Evolutionary conservation across 2,888 invertebrate species (phyloP), one percentile per base, ranked within the genome.

Genomic region (Drosophila limbata): DNA sequence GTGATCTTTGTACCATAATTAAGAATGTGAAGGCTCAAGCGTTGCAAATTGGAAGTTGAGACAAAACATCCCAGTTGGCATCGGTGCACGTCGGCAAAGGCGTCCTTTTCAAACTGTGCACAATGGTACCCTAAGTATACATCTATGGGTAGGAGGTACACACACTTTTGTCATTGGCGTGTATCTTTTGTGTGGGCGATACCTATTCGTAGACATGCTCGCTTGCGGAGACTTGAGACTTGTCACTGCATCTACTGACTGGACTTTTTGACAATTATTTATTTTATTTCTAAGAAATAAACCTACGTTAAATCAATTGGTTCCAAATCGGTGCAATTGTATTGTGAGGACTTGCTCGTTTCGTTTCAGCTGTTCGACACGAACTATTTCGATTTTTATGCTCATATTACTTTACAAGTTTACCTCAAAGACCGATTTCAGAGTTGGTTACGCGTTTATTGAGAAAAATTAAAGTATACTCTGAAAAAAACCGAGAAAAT

Each of bases 301-400:
- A 83, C 59, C 39, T 56, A 63, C 59, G 69, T 53, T 73, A 70
- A 90, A 89, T 90, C 87, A 76, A 89, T 89, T 89, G 56, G 90
- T 90, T 89, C 81, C 89, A 77, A 85, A 64, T 85, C 87, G 80
- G 55, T 81, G 88, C 66, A 71, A 76, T 89, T 88, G 59, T 79
- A 89, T 89, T 77, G 75, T 55, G 51, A 45, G n/a, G 48, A 65
- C 69, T 69, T 33, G 47, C 17, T 35, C 59, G 35, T 76, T 86
- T 86, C 72, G 71, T 77, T 86, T 70, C 84, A 84, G 86, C 78
- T 84, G 78, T 83, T 81, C 65, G 78, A 53, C 59, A 83, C 78
- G 67, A 69, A 33, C 81, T 65, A 76, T 83, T 73, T 79, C 55
- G 61, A 59, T 66, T 79, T 76, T 77, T 73, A 79, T 79, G 76